Evolutionary conservation across 2,113 vertebrate species (phyloP).

Genomic region (Phrynocephalus versicolor): DNA sequence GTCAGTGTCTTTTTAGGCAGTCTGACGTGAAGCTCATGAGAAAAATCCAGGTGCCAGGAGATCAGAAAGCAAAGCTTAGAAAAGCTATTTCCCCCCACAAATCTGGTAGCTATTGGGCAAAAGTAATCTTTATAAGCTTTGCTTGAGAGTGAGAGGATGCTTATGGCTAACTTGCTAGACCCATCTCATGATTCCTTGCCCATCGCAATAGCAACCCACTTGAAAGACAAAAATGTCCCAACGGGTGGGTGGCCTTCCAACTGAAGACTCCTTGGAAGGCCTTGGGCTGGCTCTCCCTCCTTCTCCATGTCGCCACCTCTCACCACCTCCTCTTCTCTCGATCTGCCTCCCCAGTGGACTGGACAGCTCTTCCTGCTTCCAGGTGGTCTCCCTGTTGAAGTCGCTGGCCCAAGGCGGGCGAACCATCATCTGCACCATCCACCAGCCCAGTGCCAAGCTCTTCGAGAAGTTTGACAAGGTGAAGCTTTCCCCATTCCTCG

Average conservation of each 20-base stretch:
- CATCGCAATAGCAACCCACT: too few species aligned
- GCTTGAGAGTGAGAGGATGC: not conserved
- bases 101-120: too few species aligned
- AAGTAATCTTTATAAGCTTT: too few species aligned
- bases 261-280: too few species aligned
- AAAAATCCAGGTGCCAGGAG: too few species aligned
- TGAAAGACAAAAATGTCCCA: too few species aligned
- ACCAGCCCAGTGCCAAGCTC: constrained; percentile 98
- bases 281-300: not conserved
- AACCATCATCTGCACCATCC: constrained; percentile 98
- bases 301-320: not conserved
- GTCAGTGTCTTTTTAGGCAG: too few species aligned
- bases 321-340: not conserved
- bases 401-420: constrained; percentile 94
- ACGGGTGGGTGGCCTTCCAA: too few species aligned
- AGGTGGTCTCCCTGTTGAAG: constrained; percentile 95
- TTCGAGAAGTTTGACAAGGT: constrained; percentile 99
- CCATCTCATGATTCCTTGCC: too few species aligned
- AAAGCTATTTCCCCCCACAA: too few species aligned
- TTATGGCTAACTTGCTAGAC: not conserved
- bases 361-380: constrained; percentile 96
- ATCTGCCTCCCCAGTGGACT: constrained; percentile 80
- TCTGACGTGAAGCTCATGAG: too few species aligned
- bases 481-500: not conserved
- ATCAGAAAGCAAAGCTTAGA: too few species aligned